A percentile compares a stretch with the other conserved stretches of the same genome.
Evolutionary conservation across 2,888 invertebrate species (phyloP).

Genomic region (Platynereis dumerilii): DNA sequence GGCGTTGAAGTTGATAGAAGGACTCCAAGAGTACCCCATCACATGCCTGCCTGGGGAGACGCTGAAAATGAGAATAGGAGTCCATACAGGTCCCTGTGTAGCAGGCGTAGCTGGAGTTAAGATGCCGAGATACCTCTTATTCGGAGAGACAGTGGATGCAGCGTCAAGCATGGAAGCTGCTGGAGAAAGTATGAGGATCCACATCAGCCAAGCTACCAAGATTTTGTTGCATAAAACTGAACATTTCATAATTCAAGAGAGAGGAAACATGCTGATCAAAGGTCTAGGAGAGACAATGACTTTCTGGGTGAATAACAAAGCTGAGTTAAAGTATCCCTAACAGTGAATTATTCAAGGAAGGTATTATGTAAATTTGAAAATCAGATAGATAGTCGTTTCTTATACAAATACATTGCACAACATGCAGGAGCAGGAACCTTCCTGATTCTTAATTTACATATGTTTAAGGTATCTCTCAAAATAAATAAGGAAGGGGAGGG

Average conservation of each 20-base stretch:
- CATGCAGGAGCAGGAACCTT: too few species aligned
- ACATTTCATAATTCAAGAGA: not conserved
- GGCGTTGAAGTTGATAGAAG: not conserved
- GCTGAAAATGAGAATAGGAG: slow-evolving; percentile 1
- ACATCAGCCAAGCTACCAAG: not conserved
- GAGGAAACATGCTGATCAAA: not conserved
- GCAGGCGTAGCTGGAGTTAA: not conserved
- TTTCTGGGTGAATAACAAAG: not conserved
- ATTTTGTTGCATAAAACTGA: not conserved
- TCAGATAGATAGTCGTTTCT: too few species aligned
- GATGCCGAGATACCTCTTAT: slow-evolving; percentile 1
- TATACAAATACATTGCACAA: too few species aligned
- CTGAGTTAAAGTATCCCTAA: not conserved
- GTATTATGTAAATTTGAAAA: too few species aligned
- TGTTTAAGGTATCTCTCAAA: too few species aligned
- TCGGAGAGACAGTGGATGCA: slow-evolving; percentile 1
- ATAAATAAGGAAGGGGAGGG: too few species aligned
- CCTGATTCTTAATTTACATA: too few species aligned
- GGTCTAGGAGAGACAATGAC: not conserved
- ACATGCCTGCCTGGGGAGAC: not conserved
- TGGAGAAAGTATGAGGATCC: not conserved
- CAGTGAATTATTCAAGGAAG: too few species aligned
- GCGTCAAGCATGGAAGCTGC: slow-evolving; percentile 4
- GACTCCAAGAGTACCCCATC: not conserved
- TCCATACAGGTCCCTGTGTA: not conserved